These are phyloP conservation scores for Nomia melanderi DNA, from an alignment of 1,140 invertebrate species.

Conservation along the genomic window DNA sequence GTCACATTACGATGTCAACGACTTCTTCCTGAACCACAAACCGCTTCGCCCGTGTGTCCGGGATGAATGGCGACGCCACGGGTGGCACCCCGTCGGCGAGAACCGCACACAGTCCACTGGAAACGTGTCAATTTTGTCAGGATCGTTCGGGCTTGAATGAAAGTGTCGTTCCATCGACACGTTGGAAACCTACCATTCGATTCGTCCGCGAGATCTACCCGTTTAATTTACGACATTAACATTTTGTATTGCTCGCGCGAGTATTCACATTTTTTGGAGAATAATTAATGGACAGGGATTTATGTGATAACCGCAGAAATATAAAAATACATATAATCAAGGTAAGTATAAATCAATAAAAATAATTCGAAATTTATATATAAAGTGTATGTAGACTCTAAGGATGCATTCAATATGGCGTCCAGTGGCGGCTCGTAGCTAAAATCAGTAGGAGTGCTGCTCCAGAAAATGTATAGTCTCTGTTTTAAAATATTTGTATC, in stretches of 20 bases:
- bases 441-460: too few relatives aligned
- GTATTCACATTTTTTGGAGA: too few relatives aligned
- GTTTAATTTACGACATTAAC: background rate
- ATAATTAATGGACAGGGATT: too few relatives aligned
- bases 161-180: background rate
- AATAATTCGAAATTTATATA: too few relatives aligned
- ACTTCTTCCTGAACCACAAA: conserved; percentile 67
- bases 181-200: background rate
- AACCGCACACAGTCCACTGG: conserved; percentile 55
- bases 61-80: conserved; percentile 67
- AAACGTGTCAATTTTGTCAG: conserved; percentile 69
- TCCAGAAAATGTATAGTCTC: too few relatives aligned
- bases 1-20: conserved; percentile 70
- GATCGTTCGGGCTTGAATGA: conserved; percentile 38
- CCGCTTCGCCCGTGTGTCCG: conserved; percentile 54
- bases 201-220: background rate
- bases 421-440: too few relatives aligned
- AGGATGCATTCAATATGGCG: too few relatives aligned
- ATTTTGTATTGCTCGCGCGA: background rate
- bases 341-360: too few relatives aligned
- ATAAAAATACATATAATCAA: too few relatives aligned
- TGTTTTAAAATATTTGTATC: too few relatives aligned
- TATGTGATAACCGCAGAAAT: too few relatives aligned
- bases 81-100: conserved; percentile 57
- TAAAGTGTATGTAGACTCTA: too few relatives aligned